These are phyloP conservation scores for Emydura subglobosa DNA, from an alignment of 2,113 vertebrate genomes.

Conservation along the genomic window DNA sequence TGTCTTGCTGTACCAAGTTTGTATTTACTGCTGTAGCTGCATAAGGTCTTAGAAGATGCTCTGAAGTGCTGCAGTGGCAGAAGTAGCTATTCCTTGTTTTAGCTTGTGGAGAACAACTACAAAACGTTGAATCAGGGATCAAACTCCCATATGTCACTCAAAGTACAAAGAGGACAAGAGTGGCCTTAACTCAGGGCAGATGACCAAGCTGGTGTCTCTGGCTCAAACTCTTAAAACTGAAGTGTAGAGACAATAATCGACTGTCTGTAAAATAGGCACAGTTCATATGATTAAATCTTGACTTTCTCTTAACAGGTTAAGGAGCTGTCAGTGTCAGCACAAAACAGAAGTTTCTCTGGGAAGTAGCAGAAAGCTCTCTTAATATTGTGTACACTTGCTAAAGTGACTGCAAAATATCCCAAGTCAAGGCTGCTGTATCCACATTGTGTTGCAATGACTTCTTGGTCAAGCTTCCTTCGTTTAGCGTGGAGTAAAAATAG, in stretches of 20 bases:
- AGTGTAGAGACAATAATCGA: neutral
- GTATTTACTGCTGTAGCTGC: neutral
- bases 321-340: neutral
- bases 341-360: neutral
- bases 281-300: neutral
- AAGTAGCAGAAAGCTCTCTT: neutral
- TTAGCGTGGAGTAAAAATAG: neutral
- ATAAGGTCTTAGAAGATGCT: neutral
- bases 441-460: neutral
- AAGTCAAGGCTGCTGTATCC: neutral
- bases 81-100: neutral
- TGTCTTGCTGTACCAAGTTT: neutral
- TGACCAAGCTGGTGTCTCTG: no score
- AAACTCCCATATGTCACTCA: neutral
- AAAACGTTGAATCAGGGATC: neutral
- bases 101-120: neutral
- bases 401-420: neutral
- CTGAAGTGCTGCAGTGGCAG: neutral
- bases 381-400: neutral
- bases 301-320: conserved; percentile 43
- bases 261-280: neutral
- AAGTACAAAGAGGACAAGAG: neutral
- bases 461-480: neutral
- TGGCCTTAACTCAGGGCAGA: neutral
- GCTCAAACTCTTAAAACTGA: neutral